A percentile compares a stretch with the other conserved stretches of the same genome.
These are phyloP conservation scores for Eupithecia exiguata DNA, from an alignment of 2,888 invertebrate species.

Conservation along the genomic window DNA sequence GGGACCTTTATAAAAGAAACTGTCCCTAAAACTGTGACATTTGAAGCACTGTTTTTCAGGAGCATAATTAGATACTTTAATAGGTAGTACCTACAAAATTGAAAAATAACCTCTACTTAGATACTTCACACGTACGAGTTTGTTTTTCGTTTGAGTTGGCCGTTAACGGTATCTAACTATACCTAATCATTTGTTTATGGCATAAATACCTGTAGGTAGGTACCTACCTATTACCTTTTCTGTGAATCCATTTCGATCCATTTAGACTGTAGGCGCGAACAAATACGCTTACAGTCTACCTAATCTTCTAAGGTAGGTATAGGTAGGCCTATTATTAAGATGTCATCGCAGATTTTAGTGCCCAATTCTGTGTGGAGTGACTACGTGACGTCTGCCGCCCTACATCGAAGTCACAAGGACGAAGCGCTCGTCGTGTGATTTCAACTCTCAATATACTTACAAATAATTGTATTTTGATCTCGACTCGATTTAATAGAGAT, in stretches of 20 bases:
- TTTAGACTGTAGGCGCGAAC: too few species aligned
- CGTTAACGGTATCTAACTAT: too few species aligned
- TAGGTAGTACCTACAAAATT: not conserved
- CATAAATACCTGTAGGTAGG: not conserved
- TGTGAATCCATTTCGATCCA: not conserved
- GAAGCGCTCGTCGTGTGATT: conserved; percentile 9
- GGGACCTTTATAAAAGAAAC: conserved; percentile 1
- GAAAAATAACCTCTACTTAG: not conserved
- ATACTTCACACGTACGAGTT: too few species aligned
- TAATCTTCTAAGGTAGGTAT: conserved; percentile 19
- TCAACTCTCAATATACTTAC: conserved; percentile 18
- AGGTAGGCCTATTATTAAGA: conserved; percentile 16
- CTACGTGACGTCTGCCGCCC: conserved; percentile 31
- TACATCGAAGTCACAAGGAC: conserved; percentile 24
- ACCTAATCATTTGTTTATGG: too few species aligned
- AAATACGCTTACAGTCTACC: conserved; percentile 11
- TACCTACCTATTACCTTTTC: not conserved
- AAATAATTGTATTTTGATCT: conserved; percentile 18
- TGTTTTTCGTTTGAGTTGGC: too few species aligned
- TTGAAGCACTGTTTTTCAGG: not conserved
- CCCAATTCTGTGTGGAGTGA: conserved; percentile 13
- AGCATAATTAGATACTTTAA: not conserved
- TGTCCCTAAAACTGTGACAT: not conserved
- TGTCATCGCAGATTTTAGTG: conserved; percentile 24
- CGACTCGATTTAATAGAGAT: conserved; percentile 4